These are phyloP conservation scores for Temnothorax longispinosus DNA, from an alignment of 1,140 invertebrate genomes.

Conservation along the genomic window DNA sequence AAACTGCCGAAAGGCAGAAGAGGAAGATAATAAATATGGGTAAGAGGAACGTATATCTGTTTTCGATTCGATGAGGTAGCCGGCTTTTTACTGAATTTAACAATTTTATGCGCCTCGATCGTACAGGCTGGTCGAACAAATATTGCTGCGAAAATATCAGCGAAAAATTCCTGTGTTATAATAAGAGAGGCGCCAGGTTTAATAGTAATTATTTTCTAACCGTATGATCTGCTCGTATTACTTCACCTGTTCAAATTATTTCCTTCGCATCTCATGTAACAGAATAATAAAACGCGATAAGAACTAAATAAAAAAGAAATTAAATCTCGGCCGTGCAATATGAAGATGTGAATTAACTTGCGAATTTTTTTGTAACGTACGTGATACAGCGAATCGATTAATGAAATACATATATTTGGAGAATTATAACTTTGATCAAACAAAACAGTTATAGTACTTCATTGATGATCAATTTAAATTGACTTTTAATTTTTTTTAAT, in stretches of 20 bases:
- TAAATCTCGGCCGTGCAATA: not conserved
- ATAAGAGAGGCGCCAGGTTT: not conserved
- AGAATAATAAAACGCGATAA: conserved; percentile 26
- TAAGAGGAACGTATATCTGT: conserved; percentile 15
- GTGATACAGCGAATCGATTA: not conserved
- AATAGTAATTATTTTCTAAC: conserved; percentile 43
- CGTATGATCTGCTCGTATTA: conserved; percentile 9
- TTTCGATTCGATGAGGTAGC: conserved; percentile 16
- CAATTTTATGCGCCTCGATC: conserved; percentile 31
- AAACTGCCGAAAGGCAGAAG: not conserved
- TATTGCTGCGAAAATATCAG: not conserved
- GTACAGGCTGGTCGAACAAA: not conserved
- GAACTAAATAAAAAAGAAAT: conserved; percentile 8
- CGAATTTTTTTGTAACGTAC: not conserved
- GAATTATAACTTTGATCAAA: not conserved
- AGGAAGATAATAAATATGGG: not conserved
- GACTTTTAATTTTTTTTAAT: not conserved
- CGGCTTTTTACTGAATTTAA: conserved; percentile 4
- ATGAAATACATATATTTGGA: not conserved
- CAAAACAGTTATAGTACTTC: not conserved
- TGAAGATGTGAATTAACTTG: not conserved
- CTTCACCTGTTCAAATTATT: conserved; percentile 31
- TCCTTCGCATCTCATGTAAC: not conserved
- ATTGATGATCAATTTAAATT: not conserved
- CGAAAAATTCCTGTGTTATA: conserved; percentile 12